Percentiles rank a stretch among this genome's conserved stretches.
Conservation (phyloP, 2,113 vertebrate species). For the Alethe castanea region DNA sequence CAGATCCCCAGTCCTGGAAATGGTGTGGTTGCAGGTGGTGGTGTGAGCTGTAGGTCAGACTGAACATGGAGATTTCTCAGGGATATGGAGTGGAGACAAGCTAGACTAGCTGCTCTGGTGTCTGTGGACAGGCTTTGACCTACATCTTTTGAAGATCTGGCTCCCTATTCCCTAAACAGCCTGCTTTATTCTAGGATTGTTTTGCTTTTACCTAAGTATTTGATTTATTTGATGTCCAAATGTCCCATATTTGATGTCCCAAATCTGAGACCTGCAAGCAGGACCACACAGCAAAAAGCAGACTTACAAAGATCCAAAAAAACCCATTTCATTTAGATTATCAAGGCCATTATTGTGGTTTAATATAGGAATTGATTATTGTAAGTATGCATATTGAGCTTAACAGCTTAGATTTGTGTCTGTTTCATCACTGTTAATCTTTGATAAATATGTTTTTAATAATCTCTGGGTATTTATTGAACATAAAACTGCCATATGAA, state of each 20-base stretch:
- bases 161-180: not conserved
- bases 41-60: not conserved
- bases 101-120: not conserved
- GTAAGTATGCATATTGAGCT: slow-evolving; percentile 62
- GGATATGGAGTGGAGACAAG: not conserved
- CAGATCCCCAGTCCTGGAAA: not conserved
- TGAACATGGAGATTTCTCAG: not conserved
- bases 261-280: not conserved
- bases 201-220: not conserved
- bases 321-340: slow-evolving; percentile 32
- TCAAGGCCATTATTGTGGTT: slow-evolving; percentile 55
- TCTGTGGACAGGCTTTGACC: not conserved
- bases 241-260: not conserved
- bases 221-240: not conserved
- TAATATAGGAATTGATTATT: slow-evolving; percentile 72
- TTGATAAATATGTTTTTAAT: slow-evolving; percentile 82
- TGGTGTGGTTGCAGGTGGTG: not conserved
- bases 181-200: not conserved
- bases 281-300: not conserved
- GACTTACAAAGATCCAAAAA: not conserved
- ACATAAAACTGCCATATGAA: slow-evolving; percentile 69
- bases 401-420: slow-evolving; percentile 72
- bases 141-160: not conserved
- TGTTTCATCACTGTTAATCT: slow-evolving; percentile 73
- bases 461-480: slow-evolving; percentile 74